phyloP scores from a whole-genome alignment of 2,797 vertebrate species.

The Buphagus erythrorhynchus region DNA sequence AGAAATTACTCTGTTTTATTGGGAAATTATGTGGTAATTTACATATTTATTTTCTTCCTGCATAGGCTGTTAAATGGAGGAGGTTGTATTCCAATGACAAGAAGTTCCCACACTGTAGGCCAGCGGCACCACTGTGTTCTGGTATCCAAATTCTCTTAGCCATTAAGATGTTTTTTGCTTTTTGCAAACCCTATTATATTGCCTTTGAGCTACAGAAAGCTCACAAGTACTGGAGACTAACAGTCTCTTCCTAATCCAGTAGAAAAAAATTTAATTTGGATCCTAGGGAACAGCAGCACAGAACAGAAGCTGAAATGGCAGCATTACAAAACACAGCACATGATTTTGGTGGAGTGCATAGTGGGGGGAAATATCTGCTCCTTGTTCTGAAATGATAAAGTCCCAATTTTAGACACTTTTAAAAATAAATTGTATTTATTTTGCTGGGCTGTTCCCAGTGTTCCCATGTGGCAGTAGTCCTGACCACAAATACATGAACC shows the following conservation, averaged over 20 bases:
- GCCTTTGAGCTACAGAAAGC: not conserved
- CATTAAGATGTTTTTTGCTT: not conserved
- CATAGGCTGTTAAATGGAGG: not conserved
- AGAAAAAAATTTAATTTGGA: not conserved
- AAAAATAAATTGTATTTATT: not conserved
- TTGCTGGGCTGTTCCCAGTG: not conserved
- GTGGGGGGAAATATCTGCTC: not conserved
- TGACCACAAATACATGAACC: not conserved
- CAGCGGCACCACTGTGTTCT: not conserved
- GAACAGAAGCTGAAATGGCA: not conserved
- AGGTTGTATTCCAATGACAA: not conserved
- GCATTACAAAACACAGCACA: not conserved
- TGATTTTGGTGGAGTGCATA: not conserved
- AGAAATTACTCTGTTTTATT: not conserved
- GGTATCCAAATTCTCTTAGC: not conserved
- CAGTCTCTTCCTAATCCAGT: not conserved
- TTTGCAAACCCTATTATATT: not conserved
- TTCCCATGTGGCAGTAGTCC: not conserved
- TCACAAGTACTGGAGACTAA: not conserved
- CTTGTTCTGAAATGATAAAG: not conserved
- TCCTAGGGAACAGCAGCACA: not conserved
- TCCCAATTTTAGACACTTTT: not conserved
- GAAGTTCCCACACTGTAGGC: not conserved
- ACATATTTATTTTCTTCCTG: not conserved
- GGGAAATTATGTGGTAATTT: not conserved